phyloP scores from a whole-genome alignment of 2,888 invertebrate genomes.

The Watsonalla binaria region DNA sequence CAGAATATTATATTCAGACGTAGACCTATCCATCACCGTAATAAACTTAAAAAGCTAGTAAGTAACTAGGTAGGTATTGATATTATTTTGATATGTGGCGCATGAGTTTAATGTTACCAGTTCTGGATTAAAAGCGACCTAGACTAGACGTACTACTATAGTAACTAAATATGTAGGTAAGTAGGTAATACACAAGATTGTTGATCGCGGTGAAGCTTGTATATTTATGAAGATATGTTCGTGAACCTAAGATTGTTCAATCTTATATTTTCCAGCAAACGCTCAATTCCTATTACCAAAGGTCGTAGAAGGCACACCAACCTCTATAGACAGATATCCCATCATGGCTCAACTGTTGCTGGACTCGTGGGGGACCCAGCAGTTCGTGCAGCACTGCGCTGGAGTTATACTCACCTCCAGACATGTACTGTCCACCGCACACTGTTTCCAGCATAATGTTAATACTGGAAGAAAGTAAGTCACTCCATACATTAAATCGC shows the following conservation, averaged over 20 bases:
- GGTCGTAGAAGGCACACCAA: constrained; percentile 60
- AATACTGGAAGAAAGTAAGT: constrained; percentile 60
- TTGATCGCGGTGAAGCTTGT: no score
- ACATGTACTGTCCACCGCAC: constrained; percentile 63
- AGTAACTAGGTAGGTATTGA: no score
- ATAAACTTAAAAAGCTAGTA: no score
- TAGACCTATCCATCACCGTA: no score
- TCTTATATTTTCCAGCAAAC: constrained; percentile 32
- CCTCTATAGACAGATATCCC: constrained; percentile 56
- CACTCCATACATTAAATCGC: background rate
- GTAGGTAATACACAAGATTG: no score
- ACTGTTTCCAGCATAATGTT: constrained; percentile 62
- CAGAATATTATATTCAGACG: no score
- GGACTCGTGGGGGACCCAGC: constrained; percentile 55
- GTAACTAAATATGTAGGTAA: no score
- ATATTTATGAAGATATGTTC: no score
- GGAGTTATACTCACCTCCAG: constrained; percentile 61
- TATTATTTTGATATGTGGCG: no score
- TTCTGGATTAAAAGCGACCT: no score
- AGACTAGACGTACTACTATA: no score
- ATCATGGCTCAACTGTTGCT: constrained; percentile 58
- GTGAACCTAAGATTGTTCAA: background rate
- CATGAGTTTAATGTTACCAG: no score
- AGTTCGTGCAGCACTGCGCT: constrained; percentile 62
- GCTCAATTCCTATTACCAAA: constrained; percentile 33